These are phyloP conservation scores for Meliscaeva auricollis DNA, from an alignment of 2,888 invertebrate species.

Conservation along the genomic window DNA sequence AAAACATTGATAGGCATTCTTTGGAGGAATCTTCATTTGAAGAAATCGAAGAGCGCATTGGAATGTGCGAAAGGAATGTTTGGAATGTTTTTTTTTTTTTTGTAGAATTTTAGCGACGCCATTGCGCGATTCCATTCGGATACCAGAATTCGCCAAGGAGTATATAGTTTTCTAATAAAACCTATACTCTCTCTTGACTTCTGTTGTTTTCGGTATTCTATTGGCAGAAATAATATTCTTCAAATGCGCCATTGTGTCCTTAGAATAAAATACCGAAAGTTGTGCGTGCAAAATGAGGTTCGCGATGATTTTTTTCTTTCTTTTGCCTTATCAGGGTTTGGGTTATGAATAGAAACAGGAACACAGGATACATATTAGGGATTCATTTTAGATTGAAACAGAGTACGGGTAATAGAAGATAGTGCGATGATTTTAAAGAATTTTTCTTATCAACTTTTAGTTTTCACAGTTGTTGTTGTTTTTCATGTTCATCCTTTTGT, in stretches of 20 bases:
- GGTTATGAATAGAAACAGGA: slow-evolving; percentile 52
- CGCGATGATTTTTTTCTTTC: not conserved
- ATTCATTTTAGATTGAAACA: not conserved
- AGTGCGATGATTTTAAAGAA: not conserved
- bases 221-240: not conserved
- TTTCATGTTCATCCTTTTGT: too few species aligned
- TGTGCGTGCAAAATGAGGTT: slow-evolving; percentile 35
- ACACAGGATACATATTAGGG: slow-evolving; percentile 11
- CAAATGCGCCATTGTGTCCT: not conserved
- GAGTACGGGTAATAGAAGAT: not conserved
- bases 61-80: slow-evolving; percentile 63
- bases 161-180: slow-evolving; percentile 3
- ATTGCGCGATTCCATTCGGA: slow-evolving; percentile 68
- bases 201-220: not conserved
- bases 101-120: slow-evolving; percentile 57
- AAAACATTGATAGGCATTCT: not conserved
- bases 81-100: slow-evolving; percentile 67
- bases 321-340: slow-evolving; percentile 23
- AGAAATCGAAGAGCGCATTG: slow-evolving; percentile 8
- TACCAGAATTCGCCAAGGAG: slow-evolving; percentile 35
- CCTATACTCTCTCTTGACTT: not conserved
- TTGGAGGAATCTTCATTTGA: not conserved
- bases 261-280: slow-evolving; percentile 1
- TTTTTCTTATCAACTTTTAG: not conserved
- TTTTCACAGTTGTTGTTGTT: not conserved